Evolutionary conservation across 2,113 vertebrate genomes (phyloP), one percentile per base, ranked within the genome.

Genomic region (Lagopus muta): DNA sequence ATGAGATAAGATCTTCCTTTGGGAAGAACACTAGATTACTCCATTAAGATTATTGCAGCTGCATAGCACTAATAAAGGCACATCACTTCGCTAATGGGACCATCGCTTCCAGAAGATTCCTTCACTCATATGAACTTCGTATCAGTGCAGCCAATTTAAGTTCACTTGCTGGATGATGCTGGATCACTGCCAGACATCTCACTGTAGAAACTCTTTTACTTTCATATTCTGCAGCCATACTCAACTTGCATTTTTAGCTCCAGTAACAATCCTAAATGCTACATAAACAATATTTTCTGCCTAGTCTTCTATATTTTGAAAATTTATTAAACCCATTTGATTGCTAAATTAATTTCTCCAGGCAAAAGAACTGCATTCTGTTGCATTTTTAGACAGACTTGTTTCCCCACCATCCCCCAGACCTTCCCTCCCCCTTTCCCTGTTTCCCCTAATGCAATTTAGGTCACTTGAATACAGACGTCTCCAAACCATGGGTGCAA

Each of bases 1-100:
- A 94, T 88, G 89, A 96, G 89, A 89, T 94, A 95, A 96, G 74
- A 88, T 95, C 92, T 95, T 91, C 85, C 88, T 96, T 87, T 95
- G 82, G 95, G 96, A 97, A 83, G 79, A 90, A 92, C 84, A 88
- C 34, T 66, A 67, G 94, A 90, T 93, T 93, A 82, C 92, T 95
- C 71, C 94, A 95, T 95, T 96, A 95, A 89, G 94, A 95, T 95
- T 88, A 96, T 91, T 91, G 66, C 82, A 91, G 70, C 90, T 91
- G 88, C 65, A 67, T 91, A 95, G 75, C 0, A 17, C 95, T 96
- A 93, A 90, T 96, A 95, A 94, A 96, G 77, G 52, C 85, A 47
- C 73, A 70, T 72, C 86, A 72, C 65, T 92, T 90, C 13, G 48
- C 86, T 96, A 60, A 95, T 75, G 85, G 88, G 80, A 91, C 77